Percentiles rank a stretch among this genome's conserved stretches.
These are phyloP conservation scores for Anguilla pacifica DNA, from an alignment of 2,797 vertebrate species.

Conservation along the genomic window DNA sequence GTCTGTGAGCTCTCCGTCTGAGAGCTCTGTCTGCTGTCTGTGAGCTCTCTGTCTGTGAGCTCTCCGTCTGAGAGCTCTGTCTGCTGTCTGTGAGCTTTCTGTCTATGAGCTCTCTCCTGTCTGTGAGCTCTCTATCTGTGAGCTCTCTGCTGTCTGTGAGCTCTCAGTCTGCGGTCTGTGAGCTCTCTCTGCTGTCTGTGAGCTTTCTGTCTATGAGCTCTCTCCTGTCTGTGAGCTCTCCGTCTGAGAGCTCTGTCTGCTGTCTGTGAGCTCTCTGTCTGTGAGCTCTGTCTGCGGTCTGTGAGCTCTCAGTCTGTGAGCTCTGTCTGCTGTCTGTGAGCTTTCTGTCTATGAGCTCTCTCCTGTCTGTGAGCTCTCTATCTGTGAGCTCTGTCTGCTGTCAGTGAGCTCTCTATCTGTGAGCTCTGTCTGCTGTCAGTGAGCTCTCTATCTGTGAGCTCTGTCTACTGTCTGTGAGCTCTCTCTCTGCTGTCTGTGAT, in stretches of 20 bases:
- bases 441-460: too few species aligned
- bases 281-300: not conserved
- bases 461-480: too few species aligned
- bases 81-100: not conserved
- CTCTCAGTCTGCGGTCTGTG: not conserved
- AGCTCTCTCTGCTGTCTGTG: not conserved
- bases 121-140: not conserved
- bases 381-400: too few species aligned
- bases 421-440: too few species aligned
- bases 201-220: not conserved
- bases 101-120: not conserved
- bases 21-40: not conserved
- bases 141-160: not conserved
- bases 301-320: not conserved
- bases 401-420: too few species aligned
- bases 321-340: not conserved
- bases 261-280: not conserved
- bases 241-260: not conserved
- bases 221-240: not conserved
- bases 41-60: not conserved
- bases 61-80: not conserved
- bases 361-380: not conserved
- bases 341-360: not conserved
- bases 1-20: constrained; percentile 41
- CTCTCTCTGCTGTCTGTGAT: too few species aligned